A percentile compares a stretch with the other conserved stretches of the same genome.
Evolutionary conservation across 2,113 vertebrate species (phyloP).

Genomic region (Uria lomvia): DNA sequence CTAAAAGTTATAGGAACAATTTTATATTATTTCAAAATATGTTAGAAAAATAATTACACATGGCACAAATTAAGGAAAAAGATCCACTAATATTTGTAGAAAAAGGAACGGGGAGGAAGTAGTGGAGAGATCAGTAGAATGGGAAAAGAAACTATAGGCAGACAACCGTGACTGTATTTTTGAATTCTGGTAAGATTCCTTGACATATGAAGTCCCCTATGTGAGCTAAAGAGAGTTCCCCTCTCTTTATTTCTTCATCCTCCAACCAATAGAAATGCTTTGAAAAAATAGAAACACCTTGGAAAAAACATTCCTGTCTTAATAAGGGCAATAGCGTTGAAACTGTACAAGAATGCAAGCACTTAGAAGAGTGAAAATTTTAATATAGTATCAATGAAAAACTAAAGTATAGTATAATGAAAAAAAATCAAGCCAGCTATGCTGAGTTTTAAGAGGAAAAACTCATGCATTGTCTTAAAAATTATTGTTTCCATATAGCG

Average conservation of each 20-base stretch:
- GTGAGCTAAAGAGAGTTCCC: background rate
- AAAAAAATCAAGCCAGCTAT: background rate
- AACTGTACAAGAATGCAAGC: background rate
- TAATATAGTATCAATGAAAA: background rate
- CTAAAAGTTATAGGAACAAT: background rate
- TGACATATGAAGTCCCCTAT: background rate
- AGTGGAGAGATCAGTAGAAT: background rate
- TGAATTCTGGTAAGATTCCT: background rate
- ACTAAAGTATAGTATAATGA: background rate
- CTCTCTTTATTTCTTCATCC: background rate
- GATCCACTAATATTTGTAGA: background rate
- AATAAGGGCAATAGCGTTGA: background rate
- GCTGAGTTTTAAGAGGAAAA: background rate
- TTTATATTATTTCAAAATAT: too few species aligned
- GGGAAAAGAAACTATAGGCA: background rate
- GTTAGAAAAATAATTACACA: background rate
- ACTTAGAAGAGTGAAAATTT: background rate
- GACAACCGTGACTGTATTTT: background rate
- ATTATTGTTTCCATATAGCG: background rate
- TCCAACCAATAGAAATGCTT: background rate
- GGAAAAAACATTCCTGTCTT: background rate
- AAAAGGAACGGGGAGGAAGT: rapidly evolving
- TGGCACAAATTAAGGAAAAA: background rate
- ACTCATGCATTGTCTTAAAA: background rate
- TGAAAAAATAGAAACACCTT: background rate